Conservation (phyloP, 2,113 vertebrate species). For the Psittacara wagleri region DNA sequence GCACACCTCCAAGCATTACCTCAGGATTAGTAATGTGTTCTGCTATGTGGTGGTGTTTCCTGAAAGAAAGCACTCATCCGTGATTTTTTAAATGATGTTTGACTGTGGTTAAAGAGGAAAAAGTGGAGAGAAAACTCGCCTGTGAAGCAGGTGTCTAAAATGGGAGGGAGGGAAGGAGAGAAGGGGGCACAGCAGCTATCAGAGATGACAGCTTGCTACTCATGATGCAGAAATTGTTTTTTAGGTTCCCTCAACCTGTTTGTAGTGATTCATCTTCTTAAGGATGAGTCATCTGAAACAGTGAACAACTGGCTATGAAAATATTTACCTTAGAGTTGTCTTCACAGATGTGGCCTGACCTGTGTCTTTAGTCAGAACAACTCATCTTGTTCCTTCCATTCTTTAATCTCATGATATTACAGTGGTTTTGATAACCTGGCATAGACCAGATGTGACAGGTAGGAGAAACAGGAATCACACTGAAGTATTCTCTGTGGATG, state of each 20-base stretch:
- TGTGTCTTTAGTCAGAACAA: not conserved
- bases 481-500: not conserved
- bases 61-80: not conserved
- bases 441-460: not conserved
- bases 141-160: not conserved
- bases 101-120: not conserved
- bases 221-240: not conserved
- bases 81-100: not conserved
- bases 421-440: not conserved
- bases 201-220: not conserved
- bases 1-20: not conserved
- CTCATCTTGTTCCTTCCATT: not conserved
- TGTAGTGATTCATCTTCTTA: not conserved
- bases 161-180: not conserved
- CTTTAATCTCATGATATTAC: not conserved
- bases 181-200: not conserved
- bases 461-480: not conserved
- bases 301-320: not conserved
- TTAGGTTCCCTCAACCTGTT: not conserved
- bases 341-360: not conserved
- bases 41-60: not conserved
- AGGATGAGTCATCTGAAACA: not conserved
- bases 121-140: not conserved
- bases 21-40: not conserved
- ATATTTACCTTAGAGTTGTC: not conserved